These are phyloP conservation scores for Diplosoma virens DNA, from an alignment of 23 tunicate species.

Conservation along the genomic window DNA sequence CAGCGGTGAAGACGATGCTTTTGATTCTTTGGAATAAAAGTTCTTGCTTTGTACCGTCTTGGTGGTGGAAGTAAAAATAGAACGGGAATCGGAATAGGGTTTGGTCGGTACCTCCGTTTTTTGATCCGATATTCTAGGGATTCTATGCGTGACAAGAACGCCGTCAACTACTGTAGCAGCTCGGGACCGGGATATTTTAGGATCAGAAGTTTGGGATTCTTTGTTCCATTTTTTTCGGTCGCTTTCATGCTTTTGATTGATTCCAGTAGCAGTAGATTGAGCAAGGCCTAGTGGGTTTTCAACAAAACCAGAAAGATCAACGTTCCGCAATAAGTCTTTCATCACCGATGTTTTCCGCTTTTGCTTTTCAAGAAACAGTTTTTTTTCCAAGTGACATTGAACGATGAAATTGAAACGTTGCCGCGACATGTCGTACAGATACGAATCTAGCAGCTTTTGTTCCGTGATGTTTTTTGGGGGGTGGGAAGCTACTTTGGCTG, in stretches of 20 bases:
- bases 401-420: slow-evolving; percentile 77
- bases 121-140: too few species aligned
- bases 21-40: too few species aligned
- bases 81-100: too few species aligned
- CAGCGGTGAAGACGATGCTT: slow-evolving; percentile 42
- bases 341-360: slow-evolving; percentile 69
- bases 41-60: too few species aligned
- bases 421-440: slow-evolving; percentile 80
- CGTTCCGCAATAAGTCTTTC: slow-evolving; percentile 74
- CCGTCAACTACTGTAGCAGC: not conserved
- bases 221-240: too few species aligned
- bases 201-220: too few species aligned
- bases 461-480: slow-evolving; percentile 86
- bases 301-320: slow-evolving; percentile 33
- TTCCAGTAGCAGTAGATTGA: not conserved
- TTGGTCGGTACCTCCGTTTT: too few species aligned
- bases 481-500: slow-evolving; percentile 60
- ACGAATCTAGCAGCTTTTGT: slow-evolving; percentile 76
- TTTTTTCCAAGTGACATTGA: slow-evolving; percentile 75
- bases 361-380: slow-evolving; percentile 85
- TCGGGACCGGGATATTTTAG: too few species aligned
- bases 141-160: not conserved
- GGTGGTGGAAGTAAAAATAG: too few species aligned
- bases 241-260: too few species aligned
- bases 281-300: slow-evolving; percentile 1